These are phyloP conservation scores for Etia nguti DNA, from an alignment of 2,113 vertebrate species.

Conservation along the genomic window DNA sequence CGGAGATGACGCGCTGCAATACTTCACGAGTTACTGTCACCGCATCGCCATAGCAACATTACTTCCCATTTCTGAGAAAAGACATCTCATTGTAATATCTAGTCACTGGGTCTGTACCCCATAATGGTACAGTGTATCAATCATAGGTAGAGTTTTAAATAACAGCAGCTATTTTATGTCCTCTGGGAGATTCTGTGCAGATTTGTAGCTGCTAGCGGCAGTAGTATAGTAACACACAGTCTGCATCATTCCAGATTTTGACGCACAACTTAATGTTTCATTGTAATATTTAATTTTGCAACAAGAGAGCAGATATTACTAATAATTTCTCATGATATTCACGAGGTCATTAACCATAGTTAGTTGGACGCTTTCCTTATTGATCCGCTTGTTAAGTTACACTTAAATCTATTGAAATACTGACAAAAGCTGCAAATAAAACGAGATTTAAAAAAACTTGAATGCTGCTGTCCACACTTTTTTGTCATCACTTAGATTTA, in stretches of 20 bases:
- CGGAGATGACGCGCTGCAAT: constrained; percentile 18
- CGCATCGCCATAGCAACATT: constrained; percentile 35
- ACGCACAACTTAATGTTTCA: background rate
- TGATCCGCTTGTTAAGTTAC: background rate
- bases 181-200: background rate
- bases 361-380: background rate
- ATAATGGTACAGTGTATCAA: background rate
- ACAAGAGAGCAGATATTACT: background rate
- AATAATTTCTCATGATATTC: background rate
- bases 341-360: background rate
- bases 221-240: background rate
- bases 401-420: background rate
- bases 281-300: background rate
- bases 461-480: background rate
- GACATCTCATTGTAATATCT: background rate
- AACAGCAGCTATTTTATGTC: background rate
- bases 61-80: background rate
- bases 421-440: background rate
- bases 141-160: background rate
- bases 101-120: background rate
- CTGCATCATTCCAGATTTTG: background rate
- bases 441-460: background rate
- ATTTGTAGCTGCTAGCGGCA: background rate
- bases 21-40: constrained; percentile 9
- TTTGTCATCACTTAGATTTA: background rate